phyloP scores from a whole-genome alignment of 1,140 invertebrate genomes.

The Bicyclus anynana region DNA sequence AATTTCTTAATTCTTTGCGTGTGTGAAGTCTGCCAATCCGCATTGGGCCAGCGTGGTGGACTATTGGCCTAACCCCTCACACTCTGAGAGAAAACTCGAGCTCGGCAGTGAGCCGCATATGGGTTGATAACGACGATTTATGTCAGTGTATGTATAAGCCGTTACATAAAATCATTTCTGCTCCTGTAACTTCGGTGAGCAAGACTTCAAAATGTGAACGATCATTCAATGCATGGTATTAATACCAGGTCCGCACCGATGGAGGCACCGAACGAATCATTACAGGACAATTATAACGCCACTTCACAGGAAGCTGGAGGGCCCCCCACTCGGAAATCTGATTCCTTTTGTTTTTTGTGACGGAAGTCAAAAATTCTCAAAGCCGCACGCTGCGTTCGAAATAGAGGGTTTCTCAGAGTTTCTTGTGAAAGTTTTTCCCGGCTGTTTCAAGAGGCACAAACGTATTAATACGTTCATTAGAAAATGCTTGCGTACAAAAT shows the following conservation, averaged over 20 bases:
- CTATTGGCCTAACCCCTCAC: too few relatives aligned
- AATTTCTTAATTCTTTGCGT: too few relatives aligned
- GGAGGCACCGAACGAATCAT: constrained; percentile 62
- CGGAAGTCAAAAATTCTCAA: constrained; percentile 50
- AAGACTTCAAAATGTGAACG: constrained; percentile 23
- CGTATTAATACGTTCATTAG: constrained; percentile 7
- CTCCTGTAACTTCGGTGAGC: neutral
- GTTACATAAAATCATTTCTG: constrained; percentile 19
- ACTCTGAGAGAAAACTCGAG: too few relatives aligned
- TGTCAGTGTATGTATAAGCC: too few relatives aligned
- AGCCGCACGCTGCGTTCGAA: constrained; percentile 35
- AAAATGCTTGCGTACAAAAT: neutral
- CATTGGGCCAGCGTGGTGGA: too few relatives aligned
- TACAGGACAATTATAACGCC: constrained; percentile 70
- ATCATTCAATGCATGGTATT: constrained; percentile 63
- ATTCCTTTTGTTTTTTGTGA: constrained; percentile 58
- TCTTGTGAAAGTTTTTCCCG: constrained; percentile 19
- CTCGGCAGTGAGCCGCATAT: too few relatives aligned
- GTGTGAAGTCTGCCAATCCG: too few relatives aligned
- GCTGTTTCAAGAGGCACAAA: constrained; percentile 6
- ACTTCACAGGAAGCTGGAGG: constrained; percentile 65
- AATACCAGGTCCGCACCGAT: constrained; percentile 60
- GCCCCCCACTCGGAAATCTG: constrained; percentile 66
- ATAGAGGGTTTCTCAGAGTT: constrained; percentile 28
- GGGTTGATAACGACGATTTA: too few relatives aligned